Base-by-base conservation (phyloP, 2,113 vertebrate genomes). In the Trogon melanurus region DNA sequence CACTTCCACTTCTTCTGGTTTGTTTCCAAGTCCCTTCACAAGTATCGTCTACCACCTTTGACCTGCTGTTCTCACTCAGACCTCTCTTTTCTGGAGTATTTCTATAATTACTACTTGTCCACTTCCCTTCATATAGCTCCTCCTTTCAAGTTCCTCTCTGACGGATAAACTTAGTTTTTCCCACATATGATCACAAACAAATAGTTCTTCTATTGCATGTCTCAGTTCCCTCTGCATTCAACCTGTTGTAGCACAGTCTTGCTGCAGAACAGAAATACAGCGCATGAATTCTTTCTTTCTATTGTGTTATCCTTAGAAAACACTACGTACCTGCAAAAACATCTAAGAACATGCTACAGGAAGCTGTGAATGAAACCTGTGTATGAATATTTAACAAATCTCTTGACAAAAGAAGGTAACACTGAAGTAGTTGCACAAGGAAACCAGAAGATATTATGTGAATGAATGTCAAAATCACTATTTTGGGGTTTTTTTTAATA, bases 1-100 rank as follows among this genome's bases (percentile, higher is more conserved):
- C 22, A 54, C 20, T 62, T 86, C 22, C 17, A 83, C 4, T 57
- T 86, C 45, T 65, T 82, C 41, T 71, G 13, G 13, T 70, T 67
- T 86, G 16, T 70, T 58, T 91, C 54, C 79, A 86, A 69, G 47
- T 30, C 36, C 54, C 27, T 83, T 90, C 51, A 82, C 15, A 86
- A 79, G 86, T 69, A 66, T 57, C 0, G 0, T 44, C 62, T 54
- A 38, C 5, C 16, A 53, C 16, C 58, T 73, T 65, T 86, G 79
- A 78, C 30, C 20, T 81, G 11, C 14, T 88, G 10, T 92, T 89
- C 8, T 84, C 32, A 74, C 25, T 78, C 20, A 54, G 6, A 44
- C 20, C 12, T 79, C 19, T 84, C 13, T 30, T 62, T 88, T 92
- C 67, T 78, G 21, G 23, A 74, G n/a, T 29, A 74, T 89, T 76